Percentiles rank a stretch among this genome's conserved stretches.
These are phyloP conservation scores for Platyscapa corneri DNA, from an alignment of 1,140 invertebrate species.

Conservation along the genomic window DNA sequence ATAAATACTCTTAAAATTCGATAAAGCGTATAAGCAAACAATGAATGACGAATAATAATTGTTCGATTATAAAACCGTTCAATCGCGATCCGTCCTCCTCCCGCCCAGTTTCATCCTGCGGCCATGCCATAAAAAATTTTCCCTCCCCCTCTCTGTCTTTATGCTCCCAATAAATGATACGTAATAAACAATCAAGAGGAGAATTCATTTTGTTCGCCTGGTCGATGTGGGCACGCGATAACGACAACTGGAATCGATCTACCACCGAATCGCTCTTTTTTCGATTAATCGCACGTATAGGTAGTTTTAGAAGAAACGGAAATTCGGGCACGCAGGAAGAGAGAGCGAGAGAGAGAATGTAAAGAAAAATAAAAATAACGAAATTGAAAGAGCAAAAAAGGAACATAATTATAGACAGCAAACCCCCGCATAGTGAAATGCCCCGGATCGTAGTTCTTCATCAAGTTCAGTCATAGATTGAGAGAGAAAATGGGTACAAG, in stretches of 20 bases:
- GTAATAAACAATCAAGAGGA: slow-evolving; percentile 39
- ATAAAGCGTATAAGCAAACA: slow-evolving; percentile 20
- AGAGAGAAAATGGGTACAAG: slow-evolving; percentile 7
- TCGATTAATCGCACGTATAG: neutral
- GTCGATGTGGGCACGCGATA: slow-evolving; percentile 25
- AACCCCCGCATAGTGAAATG: slow-evolving; percentile 24
- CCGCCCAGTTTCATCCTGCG: neutral
- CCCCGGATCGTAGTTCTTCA: slow-evolving; percentile 16
- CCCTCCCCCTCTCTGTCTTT: neutral
- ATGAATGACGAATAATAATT: slow-evolving; percentile 24
- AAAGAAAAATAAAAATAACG: neutral
- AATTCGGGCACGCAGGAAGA: too few species aligned
- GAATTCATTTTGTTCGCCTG: slow-evolving; percentile 53
- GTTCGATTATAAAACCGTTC: slow-evolving; percentile 35
- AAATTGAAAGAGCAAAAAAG: neutral
- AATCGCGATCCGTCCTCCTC: neutral
- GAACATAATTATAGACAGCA: slow-evolving; percentile 14
- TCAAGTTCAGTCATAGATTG: neutral
- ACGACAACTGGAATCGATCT: slow-evolving; percentile 40
- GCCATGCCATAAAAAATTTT: neutral
- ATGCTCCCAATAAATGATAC: slow-evolving; percentile 8
- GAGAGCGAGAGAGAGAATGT: neutral
- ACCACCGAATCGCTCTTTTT: neutral
- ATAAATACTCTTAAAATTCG: slow-evolving; percentile 4
- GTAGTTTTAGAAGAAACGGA: slow-evolving; percentile 11